Evolutionary conservation across 2,797 vertebrate genomes (phyloP).

Genomic region (Scarus forsteni): DNA sequence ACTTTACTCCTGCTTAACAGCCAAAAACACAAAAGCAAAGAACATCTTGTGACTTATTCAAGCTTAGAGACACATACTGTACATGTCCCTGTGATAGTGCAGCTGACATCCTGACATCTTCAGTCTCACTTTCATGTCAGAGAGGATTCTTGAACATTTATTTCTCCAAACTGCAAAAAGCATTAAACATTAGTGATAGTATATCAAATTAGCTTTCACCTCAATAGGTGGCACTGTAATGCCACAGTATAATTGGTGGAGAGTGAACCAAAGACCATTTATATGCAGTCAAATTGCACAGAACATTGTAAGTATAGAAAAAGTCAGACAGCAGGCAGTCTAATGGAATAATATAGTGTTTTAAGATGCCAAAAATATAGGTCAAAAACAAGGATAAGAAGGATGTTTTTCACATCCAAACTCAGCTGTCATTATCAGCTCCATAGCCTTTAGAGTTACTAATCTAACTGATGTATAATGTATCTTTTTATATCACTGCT

Average conservation of each 20-base stretch:
- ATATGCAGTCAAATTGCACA: slow-evolving; percentile 15
- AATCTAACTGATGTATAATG: slow-evolving; percentile 11
- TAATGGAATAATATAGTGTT: slow-evolving; percentile 19
- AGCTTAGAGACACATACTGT: background rate
- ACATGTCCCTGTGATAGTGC: slow-evolving; percentile 1
- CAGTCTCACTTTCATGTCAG: background rate
- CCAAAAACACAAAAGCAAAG: slow-evolving; percentile 16
- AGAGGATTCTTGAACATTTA: background rate
- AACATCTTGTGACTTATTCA: slow-evolving; percentile 8
- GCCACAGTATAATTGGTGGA: slow-evolving; percentile 38
- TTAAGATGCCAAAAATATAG: slow-evolving; percentile 10
- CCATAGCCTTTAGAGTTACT: slow-evolving; percentile 13
- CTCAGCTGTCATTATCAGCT: slow-evolving; percentile 19
- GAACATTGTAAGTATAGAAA: slow-evolving; percentile 9
- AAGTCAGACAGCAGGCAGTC: slow-evolving; percentile 22
- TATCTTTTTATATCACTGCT: background rate
- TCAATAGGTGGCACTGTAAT: slow-evolving; percentile 76
- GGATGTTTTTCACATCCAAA: slow-evolving; percentile 13
- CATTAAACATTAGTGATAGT: background rate
- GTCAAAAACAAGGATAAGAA: background rate
- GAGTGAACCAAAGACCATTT: slow-evolving; percentile 17
- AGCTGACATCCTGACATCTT: slow-evolving; percentile 1
- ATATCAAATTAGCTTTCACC: slow-evolving; percentile 16
- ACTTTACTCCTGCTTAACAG: background rate
- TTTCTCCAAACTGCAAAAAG: background rate